These are phyloP conservation scores for Melanocharis versteri DNA, from an alignment of 2,113 vertebrate genomes.

Conservation along the genomic window DNA sequence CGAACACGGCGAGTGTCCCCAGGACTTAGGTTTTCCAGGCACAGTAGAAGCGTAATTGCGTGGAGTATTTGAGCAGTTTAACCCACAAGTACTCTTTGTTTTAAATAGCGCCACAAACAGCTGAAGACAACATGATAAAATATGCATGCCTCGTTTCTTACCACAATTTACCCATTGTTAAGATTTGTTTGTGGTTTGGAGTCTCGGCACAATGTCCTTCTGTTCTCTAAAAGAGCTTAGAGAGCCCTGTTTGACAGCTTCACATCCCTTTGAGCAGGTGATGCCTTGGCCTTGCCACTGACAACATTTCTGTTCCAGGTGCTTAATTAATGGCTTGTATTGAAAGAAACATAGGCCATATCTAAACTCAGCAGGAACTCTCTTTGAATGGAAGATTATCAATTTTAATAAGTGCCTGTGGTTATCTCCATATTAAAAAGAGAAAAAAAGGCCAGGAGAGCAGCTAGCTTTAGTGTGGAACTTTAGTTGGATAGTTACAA, in stretches of 20 bases:
- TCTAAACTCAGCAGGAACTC: neutral
- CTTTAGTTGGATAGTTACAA: neutral
- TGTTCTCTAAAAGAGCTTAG: neutral
- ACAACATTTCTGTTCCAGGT: neutral
- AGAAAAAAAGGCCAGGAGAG: neutral
- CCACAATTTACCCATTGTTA: neutral
- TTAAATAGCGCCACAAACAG: neutral
- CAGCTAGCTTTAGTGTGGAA: neutral
- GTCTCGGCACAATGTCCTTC: neutral
- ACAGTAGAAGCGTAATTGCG: neutral
- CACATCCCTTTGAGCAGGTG: neutral
- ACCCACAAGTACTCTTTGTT: neutral
- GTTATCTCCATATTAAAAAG: neutral
- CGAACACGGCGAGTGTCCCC: fast-evolving
- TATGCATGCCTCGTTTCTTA: neutral
- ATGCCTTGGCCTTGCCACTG: neutral
- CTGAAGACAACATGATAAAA: neutral
- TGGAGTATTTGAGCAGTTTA: neutral
- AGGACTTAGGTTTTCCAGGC: neutral
- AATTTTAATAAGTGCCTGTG: neutral
- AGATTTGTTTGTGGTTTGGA: neutral
- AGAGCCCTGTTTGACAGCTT: neutral
- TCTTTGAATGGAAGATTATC: neutral
- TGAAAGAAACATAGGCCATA: neutral
- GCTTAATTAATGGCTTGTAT: neutral